Base-by-base conservation (phyloP, 2,113 vertebrate genomes). In the Myiagra hebetior region DNA sequence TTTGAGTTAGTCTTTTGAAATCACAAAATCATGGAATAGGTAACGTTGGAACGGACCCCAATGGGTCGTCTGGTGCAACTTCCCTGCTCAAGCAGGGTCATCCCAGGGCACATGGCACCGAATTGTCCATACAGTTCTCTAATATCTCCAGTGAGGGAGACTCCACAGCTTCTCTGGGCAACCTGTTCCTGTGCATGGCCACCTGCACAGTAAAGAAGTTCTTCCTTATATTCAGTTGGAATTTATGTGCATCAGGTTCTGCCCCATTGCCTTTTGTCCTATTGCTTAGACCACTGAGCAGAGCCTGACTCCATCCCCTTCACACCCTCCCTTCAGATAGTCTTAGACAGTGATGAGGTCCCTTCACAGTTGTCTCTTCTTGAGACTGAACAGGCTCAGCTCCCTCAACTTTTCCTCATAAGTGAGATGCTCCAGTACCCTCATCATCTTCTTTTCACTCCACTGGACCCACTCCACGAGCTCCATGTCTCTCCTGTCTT, bases 291-390 rank as follows among this genome's bases (percentile, higher is more conserved):
- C 26, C 35, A 35, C 35, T 5, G 2, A 76, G 47, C 56, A 83
- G 47, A 70, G 31, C 56, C 35, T 28, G 31, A 15, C 3, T 63
- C 18, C 26, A 16, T 63, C 41, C n/a, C 22, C 26, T 76, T 41
- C 41, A 6, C n/a, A 11, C 26, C 7, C 14, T 69, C 10, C 56
- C 11, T 55, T 55, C 8, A 47, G 39, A 41, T 47, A 12, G 30
- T 83, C 0, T 0, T 0, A 27, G 30, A 37, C 18, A 49, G 6
- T 13, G 31, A 47, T 37, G 63, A 26, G 8, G 8, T 44, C 10
- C 10, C 15, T 7, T 50, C 33, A 65, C 52, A 57, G 27, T 28
- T 0, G 0, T 76, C 79, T 62, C 63, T 63, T 63, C 62, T 55
- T 2, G 1, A 76, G 26, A 4, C 70, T 77, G 63, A 77, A 37